Base-by-base conservation (phyloP, 2,797 vertebrate species). In the Eurystomus glaucurus region DNA sequence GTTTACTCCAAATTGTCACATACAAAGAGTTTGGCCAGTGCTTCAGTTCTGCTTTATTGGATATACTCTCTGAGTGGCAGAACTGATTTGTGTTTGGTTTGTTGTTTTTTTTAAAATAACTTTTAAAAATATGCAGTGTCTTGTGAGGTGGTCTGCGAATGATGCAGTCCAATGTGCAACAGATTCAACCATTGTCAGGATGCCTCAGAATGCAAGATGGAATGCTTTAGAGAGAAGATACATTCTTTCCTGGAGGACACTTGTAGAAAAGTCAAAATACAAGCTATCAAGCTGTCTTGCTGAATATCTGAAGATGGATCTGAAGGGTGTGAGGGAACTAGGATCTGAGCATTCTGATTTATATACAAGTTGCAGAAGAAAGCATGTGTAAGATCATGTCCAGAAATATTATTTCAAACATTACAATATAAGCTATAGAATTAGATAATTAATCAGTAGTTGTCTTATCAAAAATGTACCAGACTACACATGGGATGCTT, bases 211-310 rank as follows among this genome's bases (percentile, higher is more conserved):
- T n/a, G 60, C 35, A 43, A 43, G 10, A 43, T 43, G 41, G 41
- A 43, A 43, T 43, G 41, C 41, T 43, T 43, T 43, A 43, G 41
- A 43, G 41, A 43, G 41, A 43, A 43, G 41, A 43, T 10, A 54
- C 2, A 11, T 10, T 5, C 37, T 89, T 89, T 70, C 51, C 75
- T 61, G 28, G 6, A 35, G 58, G 37, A 77, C 29, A 16, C 20
- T 57, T 39, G 21, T n/a, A 75, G 29, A 75, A 78, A 87, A 87
- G 41, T 50, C 66, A 85, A 81, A 92, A 76, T 22, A 72, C 6
- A 46, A 92, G 31, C 60, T 65, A 71, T 6, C 0, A 1, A 72
- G 18, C 7, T 57, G 26, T 81, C 25, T 22, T 81, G 15, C 18
- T 76, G 31, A 62, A 58, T 54, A 31, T 12, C 37, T 61, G 39